These are phyloP conservation scores for Callospermophilus lateralis DNA, from an alignment of 2,113 vertebrate genomes.

Conservation along the genomic window DNA sequence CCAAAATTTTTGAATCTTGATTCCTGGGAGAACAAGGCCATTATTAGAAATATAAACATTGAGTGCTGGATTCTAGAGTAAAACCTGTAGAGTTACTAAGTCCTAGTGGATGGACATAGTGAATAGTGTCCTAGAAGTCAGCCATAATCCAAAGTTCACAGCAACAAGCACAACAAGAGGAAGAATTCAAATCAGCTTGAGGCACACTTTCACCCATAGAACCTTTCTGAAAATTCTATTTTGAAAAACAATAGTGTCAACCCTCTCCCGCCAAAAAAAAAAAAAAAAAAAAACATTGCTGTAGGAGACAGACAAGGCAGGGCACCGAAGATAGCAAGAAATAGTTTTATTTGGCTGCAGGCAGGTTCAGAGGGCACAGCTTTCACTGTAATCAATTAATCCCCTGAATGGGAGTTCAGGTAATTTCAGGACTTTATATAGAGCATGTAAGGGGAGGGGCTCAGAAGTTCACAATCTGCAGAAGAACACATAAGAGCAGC, in stretches of 20 bases:
- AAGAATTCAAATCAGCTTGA: not conserved
- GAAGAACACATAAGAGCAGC: too few species aligned
- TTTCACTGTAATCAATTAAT: too few species aligned
- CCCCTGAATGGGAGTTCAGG: too few species aligned
- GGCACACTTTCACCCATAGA: not conserved
- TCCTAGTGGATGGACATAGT: not conserved
- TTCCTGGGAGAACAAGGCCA: slow-evolving; percentile 2
- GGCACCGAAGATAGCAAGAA: too few species aligned
- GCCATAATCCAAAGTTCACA: not conserved
- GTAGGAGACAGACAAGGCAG: too few species aligned
- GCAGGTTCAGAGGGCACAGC: too few species aligned
- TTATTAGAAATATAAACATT: slow-evolving; percentile 15
- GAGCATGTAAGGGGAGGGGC: too few species aligned
- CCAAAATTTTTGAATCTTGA: not conserved
- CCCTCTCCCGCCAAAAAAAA: too few species aligned
- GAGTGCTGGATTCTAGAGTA: not conserved
- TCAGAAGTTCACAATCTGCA: too few species aligned
- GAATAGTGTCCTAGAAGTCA: not conserved
- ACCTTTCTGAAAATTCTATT: not conserved
- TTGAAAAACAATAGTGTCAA: not conserved
- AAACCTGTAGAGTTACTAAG: not conserved
- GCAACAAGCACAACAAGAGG: not conserved
- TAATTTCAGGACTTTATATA: too few species aligned
- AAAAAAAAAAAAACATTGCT: too few species aligned
- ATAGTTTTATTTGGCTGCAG: too few species aligned